phyloP scores from a whole-genome alignment of 2,797 vertebrate genomes.

The Holocentrus rufus region DNA sequence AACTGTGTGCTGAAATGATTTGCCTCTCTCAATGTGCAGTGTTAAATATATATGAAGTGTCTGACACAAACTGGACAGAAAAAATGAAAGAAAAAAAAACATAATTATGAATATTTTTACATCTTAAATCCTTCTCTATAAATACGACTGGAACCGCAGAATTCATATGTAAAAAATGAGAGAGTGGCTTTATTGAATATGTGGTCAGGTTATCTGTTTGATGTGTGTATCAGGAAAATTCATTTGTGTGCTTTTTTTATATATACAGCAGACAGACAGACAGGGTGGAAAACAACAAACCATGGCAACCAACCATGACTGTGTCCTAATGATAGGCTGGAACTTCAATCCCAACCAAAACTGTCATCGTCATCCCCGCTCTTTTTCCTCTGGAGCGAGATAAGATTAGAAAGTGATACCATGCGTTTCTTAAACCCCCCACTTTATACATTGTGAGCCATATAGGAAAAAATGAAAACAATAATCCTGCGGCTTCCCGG shows the following conservation, averaged over 20 bases:
- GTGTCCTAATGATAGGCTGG: constrained; percentile 76
- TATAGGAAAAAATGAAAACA: constrained; percentile 62
- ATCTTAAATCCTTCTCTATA: constrained; percentile 38
- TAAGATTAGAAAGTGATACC: constrained; percentile 77
- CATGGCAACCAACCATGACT: constrained; percentile 73
- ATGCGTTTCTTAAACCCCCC: constrained; percentile 48
- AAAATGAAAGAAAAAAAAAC: constrained; percentile 42
- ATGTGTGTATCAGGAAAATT: constrained; percentile 74
- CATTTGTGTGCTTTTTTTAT: constrained; percentile 71
- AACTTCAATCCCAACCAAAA: constrained; percentile 66
- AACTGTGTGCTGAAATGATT: constrained; percentile 45
- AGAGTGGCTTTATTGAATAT: constrained; percentile 66
- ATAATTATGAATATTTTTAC: constrained; percentile 49
- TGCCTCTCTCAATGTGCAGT: constrained; percentile 24
- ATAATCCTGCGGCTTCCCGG: constrained; percentile 52
- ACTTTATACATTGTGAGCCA: constrained; percentile 49
- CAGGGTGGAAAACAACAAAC: constrained; percentile 74
- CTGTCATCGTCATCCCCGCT: constrained; percentile 66
- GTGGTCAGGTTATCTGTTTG: constrained; percentile 74
- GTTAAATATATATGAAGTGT: constrained; percentile 30
- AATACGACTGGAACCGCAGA: constrained; percentile 47
- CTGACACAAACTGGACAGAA: constrained; percentile 27
- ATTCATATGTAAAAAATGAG: constrained; percentile 52
- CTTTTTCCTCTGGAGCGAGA: constrained; percentile 49
- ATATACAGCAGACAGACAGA: constrained; percentile 67